Conservation (phyloP, 1,140 invertebrate genomes). For the Dendroctonus ponderosae region DNA sequence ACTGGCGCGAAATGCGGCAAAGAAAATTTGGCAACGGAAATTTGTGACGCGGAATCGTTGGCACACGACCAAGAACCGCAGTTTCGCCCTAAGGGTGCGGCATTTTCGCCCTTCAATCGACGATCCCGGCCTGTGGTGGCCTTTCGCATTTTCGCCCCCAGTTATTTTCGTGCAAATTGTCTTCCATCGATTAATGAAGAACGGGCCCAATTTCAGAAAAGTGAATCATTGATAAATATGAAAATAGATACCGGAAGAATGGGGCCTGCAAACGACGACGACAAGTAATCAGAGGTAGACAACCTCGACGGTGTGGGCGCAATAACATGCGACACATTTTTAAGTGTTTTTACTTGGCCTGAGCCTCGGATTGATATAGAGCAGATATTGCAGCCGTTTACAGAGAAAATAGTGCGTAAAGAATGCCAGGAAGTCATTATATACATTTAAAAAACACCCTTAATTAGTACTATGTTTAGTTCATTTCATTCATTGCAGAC, state of each 20-base stretch:
- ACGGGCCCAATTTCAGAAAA: too few relatives aligned
- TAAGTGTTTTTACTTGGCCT: too few relatives aligned
- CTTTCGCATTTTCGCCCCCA: too few relatives aligned
- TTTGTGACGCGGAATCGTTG: neutral
- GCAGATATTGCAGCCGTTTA: too few relatives aligned
- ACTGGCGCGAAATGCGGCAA: neutral
- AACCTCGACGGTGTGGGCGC: conserved; percentile 23
- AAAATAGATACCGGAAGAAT: conserved; percentile 33
- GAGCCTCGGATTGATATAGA: too few relatives aligned
- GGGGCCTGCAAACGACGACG: conserved; percentile 9
- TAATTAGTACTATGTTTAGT: too few relatives aligned
- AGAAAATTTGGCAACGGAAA: neutral
- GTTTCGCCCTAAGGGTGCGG: conserved; percentile 4
- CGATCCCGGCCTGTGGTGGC: neutral
- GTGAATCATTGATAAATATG: conserved; percentile 11
- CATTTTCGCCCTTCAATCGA: conserved; percentile 6
- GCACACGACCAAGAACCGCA: conserved; percentile 9
- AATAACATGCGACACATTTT: neutral
- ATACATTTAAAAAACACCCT: too few relatives aligned
- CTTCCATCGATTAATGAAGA: too few relatives aligned
- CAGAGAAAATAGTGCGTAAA: too few relatives aligned
- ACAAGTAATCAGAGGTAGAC: conserved; percentile 25
- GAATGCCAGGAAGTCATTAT: too few relatives aligned
- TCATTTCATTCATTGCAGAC: too few relatives aligned
- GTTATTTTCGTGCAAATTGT: too few relatives aligned